phyloP scores from a whole-genome alignment of 2,113 vertebrate genomes.

The Verasper variegatus region DNA sequence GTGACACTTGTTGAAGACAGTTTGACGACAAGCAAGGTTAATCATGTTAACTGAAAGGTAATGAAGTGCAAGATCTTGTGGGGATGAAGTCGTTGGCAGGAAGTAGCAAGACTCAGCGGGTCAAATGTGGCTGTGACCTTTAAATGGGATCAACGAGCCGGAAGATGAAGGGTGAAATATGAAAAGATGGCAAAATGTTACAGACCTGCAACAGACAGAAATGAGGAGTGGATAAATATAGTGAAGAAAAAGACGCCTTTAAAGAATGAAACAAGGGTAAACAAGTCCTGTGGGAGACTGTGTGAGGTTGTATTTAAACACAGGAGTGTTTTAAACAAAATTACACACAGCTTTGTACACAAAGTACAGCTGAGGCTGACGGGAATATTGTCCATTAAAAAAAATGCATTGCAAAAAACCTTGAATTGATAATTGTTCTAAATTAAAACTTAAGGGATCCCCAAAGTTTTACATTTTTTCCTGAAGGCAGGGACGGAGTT shows the following conservation, averaged over 20 bases:
- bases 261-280: neutral
- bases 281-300: neutral
- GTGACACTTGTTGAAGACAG: slow-evolving; percentile 38
- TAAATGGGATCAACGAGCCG: slow-evolving; percentile 62
- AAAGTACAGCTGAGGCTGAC: neutral
- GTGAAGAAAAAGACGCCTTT: neutral
- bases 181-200: slow-evolving; percentile 19
- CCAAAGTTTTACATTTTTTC: too few species aligned
- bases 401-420: neutral
- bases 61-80: slow-evolving; percentile 64
- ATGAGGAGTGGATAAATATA: slow-evolving; percentile 6
- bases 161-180: slow-evolving; percentile 25
- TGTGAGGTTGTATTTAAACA: neutral
- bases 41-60: slow-evolving; percentile 65
- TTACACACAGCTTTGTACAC: neutral
- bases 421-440: too few species aligned
- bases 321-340: neutral
- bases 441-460: too few species aligned
- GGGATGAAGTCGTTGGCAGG: slow-evolving; percentile 49
- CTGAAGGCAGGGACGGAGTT: too few species aligned
- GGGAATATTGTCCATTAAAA: neutral
- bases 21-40: slow-evolving; percentile 50
- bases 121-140: slow-evolving; percentile 61
- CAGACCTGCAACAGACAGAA: neutral
- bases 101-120: slow-evolving; percentile 43